phyloP scores from a whole-genome alignment of 2,888 invertebrate genomes.

The Tuta absoluta region DNA sequence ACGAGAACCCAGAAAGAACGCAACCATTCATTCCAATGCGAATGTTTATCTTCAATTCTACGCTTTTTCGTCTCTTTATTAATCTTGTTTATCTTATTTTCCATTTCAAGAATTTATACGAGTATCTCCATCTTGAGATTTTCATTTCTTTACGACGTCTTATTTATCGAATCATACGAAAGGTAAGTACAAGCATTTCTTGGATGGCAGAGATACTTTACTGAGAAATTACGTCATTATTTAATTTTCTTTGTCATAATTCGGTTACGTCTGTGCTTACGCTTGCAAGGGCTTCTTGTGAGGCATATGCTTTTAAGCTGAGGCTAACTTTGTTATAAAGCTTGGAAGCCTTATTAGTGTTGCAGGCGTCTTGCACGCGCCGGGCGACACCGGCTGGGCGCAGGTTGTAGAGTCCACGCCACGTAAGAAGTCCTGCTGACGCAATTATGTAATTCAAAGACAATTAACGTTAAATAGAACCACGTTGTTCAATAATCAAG shows the following conservation, averaged over 20 bases:
- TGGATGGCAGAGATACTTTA: background rate
- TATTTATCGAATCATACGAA: slow-evolving; percentile 8
- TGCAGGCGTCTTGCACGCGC: slow-evolving; percentile 37
- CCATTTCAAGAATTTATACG: slow-evolving; percentile 6
- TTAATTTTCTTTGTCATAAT: slow-evolving; percentile 2
- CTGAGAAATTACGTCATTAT: slow-evolving; percentile 2
- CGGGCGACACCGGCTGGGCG: background rate
- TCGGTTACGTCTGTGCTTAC: slow-evolving; percentile 3
- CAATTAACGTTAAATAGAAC: too few relatives aligned
- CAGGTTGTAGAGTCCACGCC: background rate
- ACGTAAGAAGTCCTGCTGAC: too few relatives aligned
- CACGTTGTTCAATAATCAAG: too few relatives aligned
- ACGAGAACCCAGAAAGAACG: slow-evolving; percentile 4
- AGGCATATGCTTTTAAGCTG: slow-evolving; percentile 37
- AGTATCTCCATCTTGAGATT: slow-evolving; percentile 3
- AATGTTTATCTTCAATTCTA: slow-evolving; percentile 17
- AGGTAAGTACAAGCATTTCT: background rate
- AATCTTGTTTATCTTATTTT: slow-evolving; percentile 20
- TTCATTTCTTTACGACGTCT: background rate
- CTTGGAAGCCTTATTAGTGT: slow-evolving; percentile 60
- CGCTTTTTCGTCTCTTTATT: background rate
- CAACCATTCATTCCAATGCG: slow-evolving; percentile 9
- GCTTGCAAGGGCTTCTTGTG: slow-evolving; percentile 29
- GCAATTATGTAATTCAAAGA: too few relatives aligned
- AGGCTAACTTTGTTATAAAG: slow-evolving; percentile 56